Evolutionary conservation across 1,140 invertebrate species (phyloP), one percentile per base, ranked within the genome.

Genomic region (Zeugodacus cucurbitae): DNA sequence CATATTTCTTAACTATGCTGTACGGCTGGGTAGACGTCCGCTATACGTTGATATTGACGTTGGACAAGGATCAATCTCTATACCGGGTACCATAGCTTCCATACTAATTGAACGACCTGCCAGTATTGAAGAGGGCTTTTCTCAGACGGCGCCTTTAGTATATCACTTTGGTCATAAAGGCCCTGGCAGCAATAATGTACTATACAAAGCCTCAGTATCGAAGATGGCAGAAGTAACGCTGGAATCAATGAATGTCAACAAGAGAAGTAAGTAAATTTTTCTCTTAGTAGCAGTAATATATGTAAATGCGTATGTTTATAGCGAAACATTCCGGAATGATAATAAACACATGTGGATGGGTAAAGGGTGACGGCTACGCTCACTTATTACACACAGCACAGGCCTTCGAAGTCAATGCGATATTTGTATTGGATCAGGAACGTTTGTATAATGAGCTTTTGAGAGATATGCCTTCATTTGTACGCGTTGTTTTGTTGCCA

Each of bases 291-390:
- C n/a, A n/a, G 44, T 88, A 64, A 44, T 14, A 67, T 32, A 29
- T 34, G 7, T 29, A 34, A 1, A 32, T 32, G 14, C n/a, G 4
- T 20, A 90, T 89, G 90, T 92, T 94, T 94, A 17, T 91, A 97
- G 97, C 97, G 0, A 96, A 97, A 92, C 95, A 95, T 64, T 99
- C 98, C 44, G 99, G 99, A n/a, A 97, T 98, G 2, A 96, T 99
- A 57, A 98, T 99, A 86, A 99, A 99, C 92, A 99, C 99, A 0
- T 99, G 98, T 91, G 99, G 99, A 1, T 99, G 98, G 98, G 96
- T 99, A 0, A 98, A 98, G 94, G 97, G 96, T 2, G 96, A 96
- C 10, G 98, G 98, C 0, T 98, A 98, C 91, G 96, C 96, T 91
- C 94, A 97, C 67, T 92, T 98, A 17, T 96, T 96, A 14, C 97